Percentiles rank a stretch among this genome's conserved stretches.
Conservation (phyloP, 2,888 invertebrate genomes). For the Hirudinaria manillensis region DNA sequence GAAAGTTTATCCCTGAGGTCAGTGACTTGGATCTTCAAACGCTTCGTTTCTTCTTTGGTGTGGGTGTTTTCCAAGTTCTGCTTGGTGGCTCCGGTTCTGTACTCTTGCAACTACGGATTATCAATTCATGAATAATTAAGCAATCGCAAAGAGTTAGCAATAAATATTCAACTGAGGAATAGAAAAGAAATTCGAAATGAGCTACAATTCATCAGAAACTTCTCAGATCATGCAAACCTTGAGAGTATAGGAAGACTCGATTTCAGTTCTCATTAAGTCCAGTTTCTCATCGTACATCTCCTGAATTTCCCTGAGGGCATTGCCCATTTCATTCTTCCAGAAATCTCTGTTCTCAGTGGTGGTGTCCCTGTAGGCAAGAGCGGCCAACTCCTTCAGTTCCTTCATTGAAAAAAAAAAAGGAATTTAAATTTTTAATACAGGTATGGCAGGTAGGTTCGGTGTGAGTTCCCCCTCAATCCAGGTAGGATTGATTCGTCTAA, state of each 20-base stretch:
- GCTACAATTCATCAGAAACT: not conserved
- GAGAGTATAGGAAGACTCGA: conserved; percentile 21
- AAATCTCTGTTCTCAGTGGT: conserved; percentile 29
- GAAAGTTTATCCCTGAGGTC: conserved; percentile 56
- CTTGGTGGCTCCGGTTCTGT: conserved; percentile 56
- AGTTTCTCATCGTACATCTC: conserved; percentile 30
- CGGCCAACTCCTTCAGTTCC: conserved; percentile 28
- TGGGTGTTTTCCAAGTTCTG: conserved; percentile 56
- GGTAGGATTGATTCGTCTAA: too few species aligned
- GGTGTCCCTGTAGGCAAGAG: conserved; percentile 28
- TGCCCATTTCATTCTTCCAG: conserved; percentile 31
- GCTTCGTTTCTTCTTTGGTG: conserved; percentile 56
- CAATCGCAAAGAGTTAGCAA: too few species aligned
- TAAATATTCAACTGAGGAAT: too few species aligned
- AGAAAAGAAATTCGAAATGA: too few species aligned
- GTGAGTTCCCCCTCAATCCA: not conserved
- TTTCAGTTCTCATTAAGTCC: conserved; percentile 27
- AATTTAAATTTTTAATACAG: not conserved
- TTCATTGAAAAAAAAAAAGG: not conserved
- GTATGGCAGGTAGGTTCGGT: not conserved
- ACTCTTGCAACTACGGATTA: conserved; percentile 55
- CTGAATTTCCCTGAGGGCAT: conserved; percentile 27
- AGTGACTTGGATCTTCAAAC: conserved; percentile 53
- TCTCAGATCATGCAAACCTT: conserved; percentile 10
- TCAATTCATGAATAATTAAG: not conserved